phyloP scores from a whole-genome alignment of 2,797 vertebrate genomes.

The Acomys russatus region DNA sequence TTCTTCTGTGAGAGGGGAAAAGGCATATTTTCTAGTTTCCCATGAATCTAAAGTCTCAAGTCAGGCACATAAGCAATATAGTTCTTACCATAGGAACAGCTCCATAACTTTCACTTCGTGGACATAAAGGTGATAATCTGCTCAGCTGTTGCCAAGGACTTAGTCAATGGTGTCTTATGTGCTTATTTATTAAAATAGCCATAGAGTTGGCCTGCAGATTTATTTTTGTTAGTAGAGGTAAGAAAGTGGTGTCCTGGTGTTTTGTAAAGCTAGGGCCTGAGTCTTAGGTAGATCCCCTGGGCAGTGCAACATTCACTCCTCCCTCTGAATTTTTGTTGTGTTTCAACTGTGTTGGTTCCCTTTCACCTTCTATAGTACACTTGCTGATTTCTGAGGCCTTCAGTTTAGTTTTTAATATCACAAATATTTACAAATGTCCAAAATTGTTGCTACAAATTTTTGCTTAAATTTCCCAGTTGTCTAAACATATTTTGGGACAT shows the following conservation, averaged over 20 bases:
- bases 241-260: neutral
- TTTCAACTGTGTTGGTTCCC: neutral
- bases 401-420: constrained; percentile 33
- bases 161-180: constrained; percentile 50
- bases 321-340: neutral
- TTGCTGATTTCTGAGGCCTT: constrained; percentile 6
- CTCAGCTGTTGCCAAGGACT: constrained; percentile 42
- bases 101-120: neutral
- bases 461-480: constrained; percentile 18
- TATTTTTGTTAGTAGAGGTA: constrained; percentile 53
- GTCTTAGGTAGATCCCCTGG: neutral
- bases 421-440: constrained; percentile 30
- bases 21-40: constrained; percentile 16
- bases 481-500: constrained; percentile 28
- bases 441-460: neutral
- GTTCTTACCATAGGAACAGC: neutral
- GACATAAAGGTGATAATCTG: constrained; percentile 19
- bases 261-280: neutral
- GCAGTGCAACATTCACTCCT: neutral
- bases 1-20: constrained; percentile 30
- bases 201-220: constrained; percentile 38
- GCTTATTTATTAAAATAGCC: constrained; percentile 64
- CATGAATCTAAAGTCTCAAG: constrained; percentile 46
- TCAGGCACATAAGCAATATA: neutral
- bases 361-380: neutral